phyloP scores from a whole-genome alignment of 2,113 vertebrate genomes.

The Epinephelus moara region DNA sequence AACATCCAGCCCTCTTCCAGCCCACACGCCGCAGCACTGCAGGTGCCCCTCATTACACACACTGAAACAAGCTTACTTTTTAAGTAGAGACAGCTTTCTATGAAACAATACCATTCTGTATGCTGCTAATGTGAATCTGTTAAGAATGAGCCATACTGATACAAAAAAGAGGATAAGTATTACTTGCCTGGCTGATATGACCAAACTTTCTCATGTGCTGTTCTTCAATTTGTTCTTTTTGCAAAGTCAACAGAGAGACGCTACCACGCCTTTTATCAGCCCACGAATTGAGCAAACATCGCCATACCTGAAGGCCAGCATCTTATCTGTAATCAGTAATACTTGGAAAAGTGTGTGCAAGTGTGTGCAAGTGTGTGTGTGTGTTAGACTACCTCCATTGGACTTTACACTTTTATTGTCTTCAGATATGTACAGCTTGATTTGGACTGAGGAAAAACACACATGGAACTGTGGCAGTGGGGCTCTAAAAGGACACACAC shows the following conservation, averaged over 20 bases:
- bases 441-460: constrained; percentile 28
- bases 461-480: not conserved
- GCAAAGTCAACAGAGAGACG: not conserved
- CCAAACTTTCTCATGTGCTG: not conserved
- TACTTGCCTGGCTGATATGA: not conserved
- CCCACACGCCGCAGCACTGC: constrained; percentile 40
- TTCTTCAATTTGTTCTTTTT: not conserved
- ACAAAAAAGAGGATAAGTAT: not conserved
- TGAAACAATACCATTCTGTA: not conserved
- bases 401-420: constrained; percentile 56
- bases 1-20: constrained; percentile 14
- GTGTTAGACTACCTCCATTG: not conserved
- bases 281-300: constrained; percentile 26
- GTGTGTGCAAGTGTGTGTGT: not conserved
- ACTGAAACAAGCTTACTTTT: constrained; percentile 1
- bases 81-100: not conserved
- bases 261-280: constrained; percentile 15
- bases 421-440: constrained; percentile 23
- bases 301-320: not conserved
- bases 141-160: no score
- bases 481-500: constrained; percentile 2
- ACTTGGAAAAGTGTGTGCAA: not conserved
- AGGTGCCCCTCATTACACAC: constrained; percentile 46
- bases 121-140: not conserved
- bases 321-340: constrained; percentile 37